Evolutionary conservation across 2,797 vertebrate genomes (phyloP).

Genomic region (Rhinoraja longicauda): DNA sequence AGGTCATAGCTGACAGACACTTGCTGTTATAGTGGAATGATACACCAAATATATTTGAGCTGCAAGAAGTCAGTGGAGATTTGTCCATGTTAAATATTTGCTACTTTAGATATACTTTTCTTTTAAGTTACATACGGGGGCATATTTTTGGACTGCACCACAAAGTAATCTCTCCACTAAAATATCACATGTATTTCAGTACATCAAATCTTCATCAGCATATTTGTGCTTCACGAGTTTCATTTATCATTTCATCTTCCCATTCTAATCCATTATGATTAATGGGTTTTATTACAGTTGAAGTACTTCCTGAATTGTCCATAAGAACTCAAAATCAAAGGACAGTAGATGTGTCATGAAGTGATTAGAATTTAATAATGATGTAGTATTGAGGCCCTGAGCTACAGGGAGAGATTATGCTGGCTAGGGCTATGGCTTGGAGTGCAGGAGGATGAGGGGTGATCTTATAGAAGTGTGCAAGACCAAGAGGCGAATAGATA

Average conservation of each 20-base stretch:
- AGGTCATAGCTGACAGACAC: not conserved
- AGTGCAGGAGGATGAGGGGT: too few relatives aligned
- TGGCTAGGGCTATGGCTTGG: too few relatives aligned
- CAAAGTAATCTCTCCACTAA: not conserved
- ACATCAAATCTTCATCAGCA: not conserved
- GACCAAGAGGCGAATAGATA: too few relatives aligned
- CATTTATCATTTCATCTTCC: not conserved
- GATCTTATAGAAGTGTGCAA: too few relatives aligned
- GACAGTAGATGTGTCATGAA: not conserved
- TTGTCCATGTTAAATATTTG: not conserved
- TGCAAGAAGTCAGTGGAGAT: not conserved
- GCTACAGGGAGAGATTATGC: too few relatives aligned
- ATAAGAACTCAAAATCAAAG: not conserved
- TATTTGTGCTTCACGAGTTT: not conserved
- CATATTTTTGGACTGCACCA: not conserved
- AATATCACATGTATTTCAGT: not conserved
- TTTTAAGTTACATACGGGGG: not conserved
- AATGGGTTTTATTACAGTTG: not conserved
- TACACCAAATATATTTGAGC: not conserved
- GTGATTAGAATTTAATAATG: not conserved
- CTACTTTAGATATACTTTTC: not conserved
- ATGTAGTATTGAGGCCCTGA: too few relatives aligned
- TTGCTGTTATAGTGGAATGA: constrained; percentile 1
- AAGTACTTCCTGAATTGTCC: not conserved
- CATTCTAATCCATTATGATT: not conserved